Conservation (phyloP, 2,113 vertebrate genomes). For the Trichechus manatus region DNA sequence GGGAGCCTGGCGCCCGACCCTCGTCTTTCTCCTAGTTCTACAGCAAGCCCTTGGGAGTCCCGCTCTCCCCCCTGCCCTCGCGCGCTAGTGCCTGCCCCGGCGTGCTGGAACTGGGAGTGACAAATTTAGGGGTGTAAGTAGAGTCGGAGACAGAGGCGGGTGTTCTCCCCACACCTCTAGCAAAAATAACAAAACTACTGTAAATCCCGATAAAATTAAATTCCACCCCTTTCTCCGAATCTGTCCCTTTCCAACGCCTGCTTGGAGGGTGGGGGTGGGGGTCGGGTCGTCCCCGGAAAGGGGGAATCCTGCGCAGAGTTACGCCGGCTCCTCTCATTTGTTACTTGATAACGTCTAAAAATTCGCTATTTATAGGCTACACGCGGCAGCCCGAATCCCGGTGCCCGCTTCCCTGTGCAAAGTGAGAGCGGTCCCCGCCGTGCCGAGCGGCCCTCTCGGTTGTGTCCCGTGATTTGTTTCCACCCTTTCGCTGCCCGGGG, state of each 20-base stretch:
- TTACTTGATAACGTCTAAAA: constrained; percentile 89
- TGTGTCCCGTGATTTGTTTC: constrained; percentile 63
- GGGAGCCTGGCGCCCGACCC: neutral
- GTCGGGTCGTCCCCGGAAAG: constrained; percentile 49
- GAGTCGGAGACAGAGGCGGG: neutral
- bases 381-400: constrained; percentile 84
- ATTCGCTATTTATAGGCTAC: constrained; percentile 92
- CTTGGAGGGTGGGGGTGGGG: neutral
- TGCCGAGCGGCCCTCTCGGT: constrained; percentile 69
- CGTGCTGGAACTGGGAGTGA: neutral
- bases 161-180: neutral
- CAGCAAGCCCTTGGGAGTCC: neutral
- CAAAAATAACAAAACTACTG: neutral
- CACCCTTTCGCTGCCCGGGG: constrained; percentile 1
- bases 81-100: neutral
- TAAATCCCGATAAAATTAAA: neutral
- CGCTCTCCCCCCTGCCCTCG: neutral
- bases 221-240: neutral
- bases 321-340: constrained; percentile 89
- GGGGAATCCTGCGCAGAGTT: constrained; percentile 86
- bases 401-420: constrained; percentile 83
- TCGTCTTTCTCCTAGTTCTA: neutral
- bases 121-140: neutral
- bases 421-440: constrained; percentile 84
- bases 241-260: neutral